phyloP scores from a whole-genome alignment of 2,113 vertebrate species.

The Cettia cetti region DNA sequence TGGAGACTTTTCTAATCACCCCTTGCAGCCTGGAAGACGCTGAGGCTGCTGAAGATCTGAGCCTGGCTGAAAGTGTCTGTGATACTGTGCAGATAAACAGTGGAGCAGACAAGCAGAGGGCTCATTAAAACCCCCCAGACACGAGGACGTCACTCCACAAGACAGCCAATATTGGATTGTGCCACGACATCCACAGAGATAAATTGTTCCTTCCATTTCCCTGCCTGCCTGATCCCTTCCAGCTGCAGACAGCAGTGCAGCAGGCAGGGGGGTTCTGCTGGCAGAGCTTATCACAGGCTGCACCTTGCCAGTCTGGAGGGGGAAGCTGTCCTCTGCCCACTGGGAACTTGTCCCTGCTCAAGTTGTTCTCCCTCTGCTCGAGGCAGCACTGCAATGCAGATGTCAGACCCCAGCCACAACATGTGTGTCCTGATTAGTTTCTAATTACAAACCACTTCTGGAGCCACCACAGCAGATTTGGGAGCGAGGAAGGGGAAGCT shows the following conservation, averaged over 20 bases:
- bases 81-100: conserved; percentile 21
- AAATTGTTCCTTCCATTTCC: background rate
- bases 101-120: background rate
- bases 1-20: background rate
- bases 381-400: conserved; percentile 56
- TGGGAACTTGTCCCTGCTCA: background rate
- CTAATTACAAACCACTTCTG: background rate
- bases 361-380: background rate
- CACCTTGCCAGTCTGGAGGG: background rate
- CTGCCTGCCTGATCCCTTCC: background rate
- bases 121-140: conserved; percentile 40
- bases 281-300: background rate
- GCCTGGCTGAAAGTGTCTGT: background rate
- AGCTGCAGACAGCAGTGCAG: background rate
- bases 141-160: background rate
- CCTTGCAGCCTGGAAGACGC: background rate
- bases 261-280: background rate
- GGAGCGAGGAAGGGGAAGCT: background rate
- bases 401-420: background rate
- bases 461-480: background rate
- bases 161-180: conserved; percentile 9
- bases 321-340: background rate
- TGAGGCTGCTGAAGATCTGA: background rate
- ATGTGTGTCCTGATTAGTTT: background rate
- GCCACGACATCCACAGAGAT: background rate